A percentile compares a stretch with the other conserved stretches of the same genome.
Evolutionary conservation across 2,888 invertebrate genomes (phyloP).

Genomic region (Eristalis arbustorum): DNA sequence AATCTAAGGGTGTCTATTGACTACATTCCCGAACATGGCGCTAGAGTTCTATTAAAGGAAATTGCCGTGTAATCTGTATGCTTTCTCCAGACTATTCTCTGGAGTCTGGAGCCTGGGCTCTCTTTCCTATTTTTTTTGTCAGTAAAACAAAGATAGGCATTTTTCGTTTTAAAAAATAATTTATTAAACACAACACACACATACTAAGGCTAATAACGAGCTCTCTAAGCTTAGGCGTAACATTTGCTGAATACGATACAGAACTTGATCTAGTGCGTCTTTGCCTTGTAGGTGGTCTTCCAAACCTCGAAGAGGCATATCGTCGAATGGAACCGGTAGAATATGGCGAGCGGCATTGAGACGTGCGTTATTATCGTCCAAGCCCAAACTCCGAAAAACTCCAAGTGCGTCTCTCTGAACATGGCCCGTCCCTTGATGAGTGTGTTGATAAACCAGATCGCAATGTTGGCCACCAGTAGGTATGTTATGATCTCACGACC

Average conservation of each 20-base stretch:
- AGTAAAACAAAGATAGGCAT: too few species aligned
- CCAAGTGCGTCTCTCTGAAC: slow-evolving; percentile 89
- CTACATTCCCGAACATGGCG: background rate
- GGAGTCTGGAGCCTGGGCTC: too few species aligned
- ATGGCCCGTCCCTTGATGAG: slow-evolving; percentile 91
- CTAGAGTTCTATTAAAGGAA: background rate
- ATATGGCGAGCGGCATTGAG: slow-evolving; percentile 93
- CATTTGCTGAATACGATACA: slow-evolving; percentile 12
- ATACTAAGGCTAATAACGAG: slow-evolving; percentile 12
- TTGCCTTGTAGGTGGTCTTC: slow-evolving; percentile 93
- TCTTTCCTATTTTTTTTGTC: too few species aligned
- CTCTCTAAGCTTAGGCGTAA: slow-evolving; percentile 13
- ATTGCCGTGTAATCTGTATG: too few species aligned
- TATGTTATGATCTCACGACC: slow-evolving; percentile 93
- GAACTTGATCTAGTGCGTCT: slow-evolving; percentile 75
- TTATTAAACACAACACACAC: slow-evolving; percentile 32
- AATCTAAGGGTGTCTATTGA: too few species aligned
- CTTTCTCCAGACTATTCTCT: too few species aligned
- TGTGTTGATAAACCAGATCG: slow-evolving; percentile 93
- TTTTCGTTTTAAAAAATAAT: slow-evolving; percentile 28
- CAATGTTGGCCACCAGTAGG: slow-evolving; percentile 89
- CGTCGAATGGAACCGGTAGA: slow-evolving; percentile 94
- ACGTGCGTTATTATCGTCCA: slow-evolving; percentile 96
- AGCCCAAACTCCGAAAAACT: slow-evolving; percentile 92
- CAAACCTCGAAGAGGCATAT: slow-evolving; percentile 96